A percentile compares a stretch with the other conserved stretches of the same genome.
Conservation (phyloP, 2,888 invertebrate species). For the Nemoura dubitans region DNA sequence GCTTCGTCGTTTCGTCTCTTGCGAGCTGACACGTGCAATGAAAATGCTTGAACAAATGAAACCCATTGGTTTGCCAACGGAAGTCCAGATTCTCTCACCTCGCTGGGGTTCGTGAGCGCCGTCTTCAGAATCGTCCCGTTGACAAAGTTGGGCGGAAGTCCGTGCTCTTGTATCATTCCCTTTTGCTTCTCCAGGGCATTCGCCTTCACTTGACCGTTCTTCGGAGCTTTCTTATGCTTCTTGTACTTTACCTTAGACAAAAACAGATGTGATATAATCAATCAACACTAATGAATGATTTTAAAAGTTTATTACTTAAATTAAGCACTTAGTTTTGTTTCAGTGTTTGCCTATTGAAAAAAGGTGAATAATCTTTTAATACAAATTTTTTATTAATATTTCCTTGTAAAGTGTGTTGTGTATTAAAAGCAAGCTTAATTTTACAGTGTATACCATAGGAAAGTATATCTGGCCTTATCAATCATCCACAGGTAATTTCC, state of each 20-base stretch:
- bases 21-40: too few species aligned
- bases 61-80: too few species aligned
- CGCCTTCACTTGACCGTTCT: slow-evolving; percentile 60
- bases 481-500: not conserved
- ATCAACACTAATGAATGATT: not conserved
- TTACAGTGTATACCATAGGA: not conserved
- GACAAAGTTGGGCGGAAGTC: slow-evolving; percentile 78
- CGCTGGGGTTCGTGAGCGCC: slow-evolving; percentile 93
- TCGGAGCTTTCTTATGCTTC: slow-evolving; percentile 89
- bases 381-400: slow-evolving; percentile 25
- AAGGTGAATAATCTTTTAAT: slow-evolving; percentile 29
- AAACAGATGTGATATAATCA: not conserved
- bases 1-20: too few species aligned
- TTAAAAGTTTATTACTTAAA: too few species aligned
- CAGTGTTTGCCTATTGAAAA: not conserved
- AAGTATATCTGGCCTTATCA: not conserved
- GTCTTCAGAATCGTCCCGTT: slow-evolving; percentile 94
- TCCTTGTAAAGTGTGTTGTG: not conserved
- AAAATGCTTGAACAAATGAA: too few species aligned
- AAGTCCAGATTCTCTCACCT: slow-evolving; percentile 62
- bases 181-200: slow-evolving; percentile 54
- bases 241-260: slow-evolving; percentile 86
- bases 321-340: not conserved
- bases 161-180: slow-evolving; percentile 58
- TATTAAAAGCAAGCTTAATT: not conserved